A percentile compares a stretch with the other conserved stretches of the same genome.
Evolutionary conservation across 2,888 invertebrate species (phyloP).

Genomic region (Labia minor): DNA sequence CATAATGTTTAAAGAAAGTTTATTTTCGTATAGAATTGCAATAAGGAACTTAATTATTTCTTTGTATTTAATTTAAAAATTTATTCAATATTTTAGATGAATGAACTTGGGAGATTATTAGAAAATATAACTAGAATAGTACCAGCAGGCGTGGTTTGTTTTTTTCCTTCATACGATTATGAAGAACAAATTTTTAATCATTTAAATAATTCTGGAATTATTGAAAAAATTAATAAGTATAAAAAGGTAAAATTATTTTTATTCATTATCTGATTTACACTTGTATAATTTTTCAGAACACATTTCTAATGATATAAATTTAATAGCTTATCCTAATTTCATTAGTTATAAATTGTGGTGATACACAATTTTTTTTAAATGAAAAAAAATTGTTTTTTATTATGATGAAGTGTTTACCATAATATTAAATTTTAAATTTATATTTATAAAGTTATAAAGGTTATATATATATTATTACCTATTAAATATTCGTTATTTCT

Average conservation of each 20-base stretch:
- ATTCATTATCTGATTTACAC: not conserved
- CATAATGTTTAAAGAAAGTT: too few relatives aligned
- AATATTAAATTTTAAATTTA: too few relatives aligned
- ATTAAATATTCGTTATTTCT: too few relatives aligned
- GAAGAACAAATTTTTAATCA: constrained; percentile 58
- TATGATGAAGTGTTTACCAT: too few relatives aligned
- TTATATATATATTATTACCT: too few relatives aligned
- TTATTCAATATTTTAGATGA: constrained; percentile 51
- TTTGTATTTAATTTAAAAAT: too few relatives aligned
- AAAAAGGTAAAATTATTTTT: constrained; percentile 48
- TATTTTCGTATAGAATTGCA: not conserved
- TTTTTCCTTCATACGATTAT: constrained; percentile 88
- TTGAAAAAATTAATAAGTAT: constrained; percentile 54
- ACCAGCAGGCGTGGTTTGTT: constrained; percentile 85
- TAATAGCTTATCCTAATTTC: not conserved
- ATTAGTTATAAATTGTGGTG: not conserved
- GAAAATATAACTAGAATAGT: constrained; percentile 65
- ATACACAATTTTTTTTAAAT: too few relatives aligned
- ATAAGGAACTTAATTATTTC: not conserved
- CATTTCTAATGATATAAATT: too few relatives aligned
- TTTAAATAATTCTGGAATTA: constrained; percentile 47
- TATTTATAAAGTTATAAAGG: too few relatives aligned
- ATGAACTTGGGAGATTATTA: constrained; percentile 62
- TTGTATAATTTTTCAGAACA: not conserved
- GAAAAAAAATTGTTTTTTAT: too few relatives aligned